phyloP scores from a whole-genome alignment of 2,888 invertebrate species.

The Neoscelio sp. region DNA sequence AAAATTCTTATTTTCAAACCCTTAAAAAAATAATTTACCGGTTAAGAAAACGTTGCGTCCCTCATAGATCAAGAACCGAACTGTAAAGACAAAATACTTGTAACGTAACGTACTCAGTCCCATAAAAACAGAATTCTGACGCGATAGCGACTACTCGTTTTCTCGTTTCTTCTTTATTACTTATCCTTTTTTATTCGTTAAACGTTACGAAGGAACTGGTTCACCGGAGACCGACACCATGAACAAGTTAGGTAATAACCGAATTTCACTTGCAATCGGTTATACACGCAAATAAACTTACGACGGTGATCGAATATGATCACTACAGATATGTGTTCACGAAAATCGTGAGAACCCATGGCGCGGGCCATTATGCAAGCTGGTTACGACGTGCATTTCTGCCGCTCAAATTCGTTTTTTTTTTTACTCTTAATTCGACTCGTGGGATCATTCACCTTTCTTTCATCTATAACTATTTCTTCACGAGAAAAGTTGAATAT shows the following conservation, averaged over 20 bases:
- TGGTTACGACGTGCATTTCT: conserved; percentile 19
- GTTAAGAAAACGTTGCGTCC: no score
- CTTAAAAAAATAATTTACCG: no score
- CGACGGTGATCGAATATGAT: conserved; percentile 64
- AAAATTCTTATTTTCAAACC: no score
- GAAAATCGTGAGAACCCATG: conserved; percentile 66
- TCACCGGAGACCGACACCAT: conserved; percentile 53
- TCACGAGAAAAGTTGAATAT: no score
- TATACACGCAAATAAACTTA: conserved; percentile 65
- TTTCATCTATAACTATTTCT: background rate
- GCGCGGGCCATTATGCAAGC: conserved; percentile 57
- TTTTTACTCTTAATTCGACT: conserved; percentile 20
- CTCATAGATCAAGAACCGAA: no score
- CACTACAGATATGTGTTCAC: conserved; percentile 58
- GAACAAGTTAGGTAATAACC: conserved; percentile 67
- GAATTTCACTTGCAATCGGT: conserved; percentile 67
- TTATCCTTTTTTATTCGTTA: conserved; percentile 51
- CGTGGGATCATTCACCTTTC: conserved; percentile 49
- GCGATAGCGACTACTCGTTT: conserved; percentile 47
- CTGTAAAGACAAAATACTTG: no score
- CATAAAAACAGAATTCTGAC: conserved; percentile 33
- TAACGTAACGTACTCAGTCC: no score
- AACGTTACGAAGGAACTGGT: conserved; percentile 67
- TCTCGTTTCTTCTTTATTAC: conserved; percentile 53
- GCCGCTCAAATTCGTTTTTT: background rate